A percentile compares a stretch with the other conserved stretches of the same genome.
Evolutionary conservation across 2,888 invertebrate species (phyloP).

Genomic region (Oscheius sp.): DNA sequence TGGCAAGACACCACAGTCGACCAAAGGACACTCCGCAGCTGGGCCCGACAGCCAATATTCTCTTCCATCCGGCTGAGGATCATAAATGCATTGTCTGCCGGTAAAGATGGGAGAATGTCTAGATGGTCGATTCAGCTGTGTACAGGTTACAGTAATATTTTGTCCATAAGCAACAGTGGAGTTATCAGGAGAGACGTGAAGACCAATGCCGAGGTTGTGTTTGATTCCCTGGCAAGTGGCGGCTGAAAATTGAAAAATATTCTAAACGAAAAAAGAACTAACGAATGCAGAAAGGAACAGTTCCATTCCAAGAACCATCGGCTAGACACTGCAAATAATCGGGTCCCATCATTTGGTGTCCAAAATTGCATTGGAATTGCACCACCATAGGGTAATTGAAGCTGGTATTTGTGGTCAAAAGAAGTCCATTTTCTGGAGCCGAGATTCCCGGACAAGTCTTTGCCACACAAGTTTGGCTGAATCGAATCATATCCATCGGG

Average conservation of each 20-base stretch:
- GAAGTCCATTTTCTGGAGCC: slow-evolving; percentile 66
- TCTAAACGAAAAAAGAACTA: slow-evolving; percentile 72
- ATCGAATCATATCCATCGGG: slow-evolving; percentile 75
- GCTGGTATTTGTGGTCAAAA: slow-evolving; percentile 51
- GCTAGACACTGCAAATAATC: slow-evolving; percentile 86
- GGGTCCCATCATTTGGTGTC: slow-evolving; percentile 80
- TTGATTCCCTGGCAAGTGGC: slow-evolving; percentile 69
- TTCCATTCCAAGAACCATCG: slow-evolving; percentile 91
- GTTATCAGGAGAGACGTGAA: slow-evolving; percentile 62
- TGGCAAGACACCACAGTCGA: slow-evolving; percentile 89
- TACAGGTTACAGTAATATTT: slow-evolving; percentile 66
- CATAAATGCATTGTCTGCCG: slow-evolving; percentile 93
- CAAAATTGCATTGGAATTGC: slow-evolving; percentile 91
- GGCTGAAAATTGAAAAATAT: too few species aligned
- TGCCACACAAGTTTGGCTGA: slow-evolving; percentile 78
- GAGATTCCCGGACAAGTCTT: slow-evolving; percentile 58
- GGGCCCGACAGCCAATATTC: slow-evolving; percentile 70
- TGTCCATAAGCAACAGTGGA: slow-evolving; percentile 64
- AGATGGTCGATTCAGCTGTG: slow-evolving; percentile 63
- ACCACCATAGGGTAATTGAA: slow-evolving; percentile 75
- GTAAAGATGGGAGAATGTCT: slow-evolving; percentile 77
- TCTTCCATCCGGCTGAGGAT: slow-evolving; percentile 79
- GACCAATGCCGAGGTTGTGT: slow-evolving; percentile 65
- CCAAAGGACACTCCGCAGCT: slow-evolving; percentile 57
- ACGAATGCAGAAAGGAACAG: slow-evolving; percentile 92